Evolutionary conservation across 2,888 invertebrate species (phyloP).

Genomic region (Heliconius charithonia): DNA sequence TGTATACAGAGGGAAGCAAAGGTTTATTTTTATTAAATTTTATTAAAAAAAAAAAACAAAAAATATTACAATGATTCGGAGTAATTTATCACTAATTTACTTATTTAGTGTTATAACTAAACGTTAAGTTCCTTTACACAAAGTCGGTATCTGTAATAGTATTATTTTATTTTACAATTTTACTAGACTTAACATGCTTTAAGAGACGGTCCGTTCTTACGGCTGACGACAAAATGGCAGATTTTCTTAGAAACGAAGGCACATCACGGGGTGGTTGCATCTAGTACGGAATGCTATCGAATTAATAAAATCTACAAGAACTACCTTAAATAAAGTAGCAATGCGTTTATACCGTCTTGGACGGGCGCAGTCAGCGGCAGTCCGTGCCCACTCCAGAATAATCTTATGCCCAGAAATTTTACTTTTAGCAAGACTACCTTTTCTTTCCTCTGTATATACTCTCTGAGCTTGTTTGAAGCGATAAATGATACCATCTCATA

Average conservation of each 20-base stretch:
- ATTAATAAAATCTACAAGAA: not conserved
- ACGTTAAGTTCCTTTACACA: not conserved
- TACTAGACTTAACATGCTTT: not conserved
- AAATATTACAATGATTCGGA: too few relatives aligned
- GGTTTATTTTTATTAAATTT: too few relatives aligned
- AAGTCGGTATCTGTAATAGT: not conserved
- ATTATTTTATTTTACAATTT: not conserved
- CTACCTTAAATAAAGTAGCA: too few relatives aligned
- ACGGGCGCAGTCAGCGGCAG: too few relatives aligned
- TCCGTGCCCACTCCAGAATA: too few relatives aligned
- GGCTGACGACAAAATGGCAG: not conserved
- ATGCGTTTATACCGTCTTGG: not conserved
- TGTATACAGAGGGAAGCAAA: not conserved
- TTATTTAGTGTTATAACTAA: too few relatives aligned
- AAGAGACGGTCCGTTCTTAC: not conserved
- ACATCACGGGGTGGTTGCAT: not conserved
- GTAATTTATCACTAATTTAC: too few relatives aligned
- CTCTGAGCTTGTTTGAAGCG: not conserved
- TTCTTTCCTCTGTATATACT: slow-evolving; percentile 8
- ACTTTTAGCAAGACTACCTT: not conserved
- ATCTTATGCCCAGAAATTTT: too few relatives aligned
- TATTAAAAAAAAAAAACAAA: not conserved
- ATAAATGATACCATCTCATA: slow-evolving; percentile 7
- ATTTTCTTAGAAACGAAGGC: not conserved
- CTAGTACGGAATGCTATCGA: not conserved